These are phyloP conservation scores for Brachyhypopomus gauderio DNA, from an alignment of 2,113 vertebrate species.

Conservation along the genomic window DNA sequence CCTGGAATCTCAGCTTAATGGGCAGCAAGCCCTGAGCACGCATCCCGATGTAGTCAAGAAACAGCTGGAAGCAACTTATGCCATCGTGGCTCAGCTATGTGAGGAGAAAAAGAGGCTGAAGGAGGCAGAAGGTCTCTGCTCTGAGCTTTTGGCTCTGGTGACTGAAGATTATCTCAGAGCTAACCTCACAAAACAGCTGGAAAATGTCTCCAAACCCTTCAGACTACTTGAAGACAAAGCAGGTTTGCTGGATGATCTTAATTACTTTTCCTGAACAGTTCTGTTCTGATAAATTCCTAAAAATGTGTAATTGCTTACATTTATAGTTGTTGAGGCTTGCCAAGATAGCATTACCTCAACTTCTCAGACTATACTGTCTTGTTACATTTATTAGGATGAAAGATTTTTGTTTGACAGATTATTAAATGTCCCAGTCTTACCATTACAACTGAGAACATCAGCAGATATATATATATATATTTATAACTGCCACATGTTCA, in stretches of 20 bases:
- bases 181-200: conserved; percentile 87
- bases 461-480: neutral
- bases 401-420: neutral
- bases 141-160: conserved; percentile 84
- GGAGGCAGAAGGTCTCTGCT: conserved; percentile 79
- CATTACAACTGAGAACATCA: neutral
- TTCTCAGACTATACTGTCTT: neutral
- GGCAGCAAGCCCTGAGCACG: conserved; percentile 78
- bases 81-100: conserved; percentile 81
- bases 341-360: neutral
- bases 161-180: conserved; percentile 93
- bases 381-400: neutral
- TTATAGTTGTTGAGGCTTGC: neutral
- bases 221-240: conserved; percentile 91
- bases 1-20: conserved; percentile 81
- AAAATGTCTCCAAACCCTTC: conserved; percentile 85
- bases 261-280: neutral
- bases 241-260: conserved; percentile 77
- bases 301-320: conserved; percentile 9
- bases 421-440: too few relatives aligned
- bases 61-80: conserved; percentile 83
- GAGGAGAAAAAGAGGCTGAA: conserved; percentile 83
- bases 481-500: neutral
- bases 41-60: conserved; percentile 86
- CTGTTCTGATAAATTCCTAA: neutral